Base-by-base conservation (phyloP, 2,113 vertebrate genomes). In the Chamaea fasciata region DNA sequence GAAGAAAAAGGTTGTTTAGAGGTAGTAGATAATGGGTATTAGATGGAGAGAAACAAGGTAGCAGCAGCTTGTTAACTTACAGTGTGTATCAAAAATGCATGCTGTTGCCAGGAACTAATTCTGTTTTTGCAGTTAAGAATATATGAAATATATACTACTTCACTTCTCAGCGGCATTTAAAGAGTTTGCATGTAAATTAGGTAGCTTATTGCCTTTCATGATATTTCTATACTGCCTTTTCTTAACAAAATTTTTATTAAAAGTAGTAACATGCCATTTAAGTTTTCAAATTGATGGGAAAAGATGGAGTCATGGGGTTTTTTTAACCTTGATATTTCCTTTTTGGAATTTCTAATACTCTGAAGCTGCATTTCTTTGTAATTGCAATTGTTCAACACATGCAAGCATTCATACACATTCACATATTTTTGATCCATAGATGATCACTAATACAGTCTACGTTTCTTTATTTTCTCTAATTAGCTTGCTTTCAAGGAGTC, bases 291-390 rank as follows among this genome's bases (percentile, higher is more conserved):
- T 6, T 55, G 11, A 56, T 90, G 37, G 13, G 17, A 86, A 90
- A 73, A 57, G 4, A 62, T 70, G 30, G 16, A 7, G 1, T n/a
- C 0, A 0, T 24, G 1, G 0, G 1, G 0, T 5, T 62, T 89
- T 83, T 90, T 65, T 37, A 15, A 46, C 11, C n/a, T 7, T 52
- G 22, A 9, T 47, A 64, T 53, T 91, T 92, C 13, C 3, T 11
- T 50, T 55, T 79, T 64, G n/a, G 2, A 31, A 39, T 52, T 76
- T 90, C 27, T 65, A 52, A 18, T 76, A 59, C 31, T 71, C 37
- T 73, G 18, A 49, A 64, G 4, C 7, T 52, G 4, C 35, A 44
- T 83, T 77, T 82, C 42, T 83, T 84, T 50, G 21, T 62, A 70
- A 81, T 26, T 75, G 15, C n/a, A 44, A 13, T 15, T 94, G 13